Evolutionary conservation across 2,888 invertebrate genomes (phyloP).

Genomic region (Craniophora ligustri): DNA sequence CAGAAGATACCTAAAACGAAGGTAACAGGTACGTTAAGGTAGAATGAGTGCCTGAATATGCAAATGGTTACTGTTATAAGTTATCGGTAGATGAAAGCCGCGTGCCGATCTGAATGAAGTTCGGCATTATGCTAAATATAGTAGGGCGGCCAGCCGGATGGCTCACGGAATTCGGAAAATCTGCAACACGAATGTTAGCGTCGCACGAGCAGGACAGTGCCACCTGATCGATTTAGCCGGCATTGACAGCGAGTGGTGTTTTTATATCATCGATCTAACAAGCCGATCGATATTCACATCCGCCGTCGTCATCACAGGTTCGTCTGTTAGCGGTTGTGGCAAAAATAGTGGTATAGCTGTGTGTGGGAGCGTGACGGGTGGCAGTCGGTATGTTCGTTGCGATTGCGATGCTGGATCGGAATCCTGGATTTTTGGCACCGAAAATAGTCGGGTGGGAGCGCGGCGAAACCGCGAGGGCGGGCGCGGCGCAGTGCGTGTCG

Average conservation of each 20-base stretch:
- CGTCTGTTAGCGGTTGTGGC: conserved; percentile 51
- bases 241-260: conserved; percentile 63
- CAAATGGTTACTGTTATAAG: conserved; percentile 35
- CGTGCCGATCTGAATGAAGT: conserved; percentile 52
- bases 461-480: conserved; percentile 75
- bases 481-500: conserved; percentile 87
- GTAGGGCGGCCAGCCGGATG: conserved; percentile 54
- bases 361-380: conserved; percentile 77
- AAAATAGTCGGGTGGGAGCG: conserved; percentile 86
- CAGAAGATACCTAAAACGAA: no score
- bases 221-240: conserved; percentile 52
- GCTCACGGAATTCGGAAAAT: conserved; percentile 57
- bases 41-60: conserved; percentile 17
- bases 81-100: conserved; percentile 46
- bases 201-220: conserved; percentile 48
- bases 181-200: conserved; percentile 49
- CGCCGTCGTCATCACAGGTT: conserved; percentile 47
- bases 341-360: conserved; percentile 50
- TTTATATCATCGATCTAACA: conserved; percentile 61
- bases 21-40: conserved; percentile 18
- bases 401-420: conserved; percentile 77
- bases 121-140: conserved; percentile 60
- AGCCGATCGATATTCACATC: conserved; percentile 53
- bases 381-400: conserved; percentile 65
- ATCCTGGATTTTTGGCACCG: conserved; percentile 88